Base-by-base conservation (phyloP, 2,888 invertebrate species). In the Geotrupes spiniger region DNA sequence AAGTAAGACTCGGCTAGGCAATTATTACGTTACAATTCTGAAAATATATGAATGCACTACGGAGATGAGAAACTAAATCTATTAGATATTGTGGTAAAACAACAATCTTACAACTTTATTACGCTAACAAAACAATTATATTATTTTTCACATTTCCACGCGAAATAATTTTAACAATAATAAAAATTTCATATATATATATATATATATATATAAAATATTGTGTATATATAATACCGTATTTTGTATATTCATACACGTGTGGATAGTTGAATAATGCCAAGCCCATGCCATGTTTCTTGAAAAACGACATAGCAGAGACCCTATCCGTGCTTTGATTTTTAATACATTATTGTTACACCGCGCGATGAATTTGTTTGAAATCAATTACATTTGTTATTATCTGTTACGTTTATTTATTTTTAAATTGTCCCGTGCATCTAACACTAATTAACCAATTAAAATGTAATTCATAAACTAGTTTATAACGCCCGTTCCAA, bases 211-310 rank as follows among this genome's bases (percentile, higher is more conserved):
- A n/a, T n/a, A n/a, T n/a, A 21, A 21, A 21, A 21, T 21, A 21
- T 4, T 21, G 21, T 21, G 42, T 36, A 37, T 44, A 40, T 44
- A 49, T 54, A 56, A 56, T 56, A 53, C 36, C 49, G 51, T 51
- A 56, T 56, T 52, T 58, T 57, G 52, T 56, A 51, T 53, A 57
- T 46, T 46, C 45, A 51, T 49, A 53, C 59, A 53, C 57, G 57
- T 53, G 54, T 54, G 25, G 46, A 42, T 42, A 36, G 36, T 49
- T 50, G 52, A 52, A 52, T 51, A 45, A 57, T 47, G 59, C 59
- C 59, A 59, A 59, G 57, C 59, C 59, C 56, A 37, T 42, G 37
- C 46, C 46, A 49, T 54, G 54, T 56, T 43, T 57, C 54, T 51
- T 45, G 49, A 57, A 53, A 48, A 51, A 51, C 46, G 28, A 39